Conservation (phyloP, 2,888 invertebrate genomes). For the Cylindroiulus punctatus region DNA sequence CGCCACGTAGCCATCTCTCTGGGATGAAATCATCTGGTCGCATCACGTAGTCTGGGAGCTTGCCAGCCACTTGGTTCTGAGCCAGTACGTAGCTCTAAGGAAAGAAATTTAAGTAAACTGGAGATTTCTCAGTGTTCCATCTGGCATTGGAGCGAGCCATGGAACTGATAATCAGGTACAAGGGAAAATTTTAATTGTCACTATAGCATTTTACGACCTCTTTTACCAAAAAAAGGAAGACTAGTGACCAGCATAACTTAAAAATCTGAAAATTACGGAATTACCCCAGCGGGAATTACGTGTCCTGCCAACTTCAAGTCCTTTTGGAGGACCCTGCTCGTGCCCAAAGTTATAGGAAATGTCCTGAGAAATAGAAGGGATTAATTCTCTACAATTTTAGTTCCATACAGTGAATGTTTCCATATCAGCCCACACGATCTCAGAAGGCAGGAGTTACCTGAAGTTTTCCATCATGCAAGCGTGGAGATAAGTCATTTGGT, state of each 20-base stretch:
- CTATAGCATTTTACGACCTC: too few relatives aligned
- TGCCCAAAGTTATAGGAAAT: conserved; percentile 84
- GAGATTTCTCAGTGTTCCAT: too few relatives aligned
- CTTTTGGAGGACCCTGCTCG: conserved; percentile 78
- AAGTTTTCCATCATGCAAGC: conserved; percentile 82
- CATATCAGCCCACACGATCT: too few relatives aligned
- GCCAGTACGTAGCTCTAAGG: conserved; percentile 83
- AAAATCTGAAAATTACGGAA: too few relatives aligned
- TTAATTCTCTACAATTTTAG: too few relatives aligned
- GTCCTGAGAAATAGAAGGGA: conserved; percentile 68
- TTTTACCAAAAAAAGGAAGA: too few relatives aligned
- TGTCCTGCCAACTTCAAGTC: conserved; percentile 79
- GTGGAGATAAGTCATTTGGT: conserved; percentile 77
- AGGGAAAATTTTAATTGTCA: too few relatives aligned
- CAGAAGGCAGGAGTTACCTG: not conserved
- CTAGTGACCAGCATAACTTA: too few relatives aligned
- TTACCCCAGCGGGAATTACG: conserved; percentile 68
- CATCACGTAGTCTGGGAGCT: conserved; percentile 76
- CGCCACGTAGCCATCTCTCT: conserved; percentile 71
- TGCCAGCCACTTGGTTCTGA: conserved; percentile 84
- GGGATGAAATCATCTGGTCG: conserved; percentile 77
- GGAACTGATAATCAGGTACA: too few relatives aligned
- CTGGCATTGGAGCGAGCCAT: too few relatives aligned
- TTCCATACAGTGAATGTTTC: too few relatives aligned
- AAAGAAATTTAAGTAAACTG: conserved; percentile 48